Evolutionary conservation across 2,797 vertebrate species (phyloP).

Genomic region (Notamacropus eugenii): DNA sequence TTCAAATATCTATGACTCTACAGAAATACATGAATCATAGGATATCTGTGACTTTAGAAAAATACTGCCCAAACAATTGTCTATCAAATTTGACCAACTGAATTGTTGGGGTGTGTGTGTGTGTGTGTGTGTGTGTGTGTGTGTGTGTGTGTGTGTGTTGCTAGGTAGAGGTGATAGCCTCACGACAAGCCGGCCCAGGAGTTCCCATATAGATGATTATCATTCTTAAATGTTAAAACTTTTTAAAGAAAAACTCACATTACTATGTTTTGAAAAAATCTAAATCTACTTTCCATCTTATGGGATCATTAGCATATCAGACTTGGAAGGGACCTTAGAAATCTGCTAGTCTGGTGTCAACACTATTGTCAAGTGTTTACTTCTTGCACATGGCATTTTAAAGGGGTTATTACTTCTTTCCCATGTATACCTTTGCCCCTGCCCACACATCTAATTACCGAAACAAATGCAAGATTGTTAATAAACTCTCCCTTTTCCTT

Average conservation of each 20-base stretch:
- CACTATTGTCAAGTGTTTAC: not conserved
- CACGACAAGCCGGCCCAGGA: not conserved
- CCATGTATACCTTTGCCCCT: not conserved
- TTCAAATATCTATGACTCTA: conserved; percentile 16
- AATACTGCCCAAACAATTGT: not conserved
- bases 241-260: not conserved
- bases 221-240: not conserved
- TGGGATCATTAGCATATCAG: not conserved
- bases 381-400: not conserved
- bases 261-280: not conserved
- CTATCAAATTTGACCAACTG: not conserved
- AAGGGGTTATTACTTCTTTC: not conserved
- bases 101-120: not conserved
- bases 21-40: not conserved
- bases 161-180: not conserved
- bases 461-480: not conserved
- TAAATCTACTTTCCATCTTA: not conserved
- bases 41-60: conserved; percentile 32
- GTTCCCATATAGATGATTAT: not conserved
- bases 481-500: not conserved
- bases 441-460: not conserved
- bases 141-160: not conserved
- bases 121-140: no score
- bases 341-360: not conserved
- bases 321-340: not conserved